phyloP scores from a whole-genome alignment of 1,140 invertebrate species.

The Tetramorium alpestre region DNA sequence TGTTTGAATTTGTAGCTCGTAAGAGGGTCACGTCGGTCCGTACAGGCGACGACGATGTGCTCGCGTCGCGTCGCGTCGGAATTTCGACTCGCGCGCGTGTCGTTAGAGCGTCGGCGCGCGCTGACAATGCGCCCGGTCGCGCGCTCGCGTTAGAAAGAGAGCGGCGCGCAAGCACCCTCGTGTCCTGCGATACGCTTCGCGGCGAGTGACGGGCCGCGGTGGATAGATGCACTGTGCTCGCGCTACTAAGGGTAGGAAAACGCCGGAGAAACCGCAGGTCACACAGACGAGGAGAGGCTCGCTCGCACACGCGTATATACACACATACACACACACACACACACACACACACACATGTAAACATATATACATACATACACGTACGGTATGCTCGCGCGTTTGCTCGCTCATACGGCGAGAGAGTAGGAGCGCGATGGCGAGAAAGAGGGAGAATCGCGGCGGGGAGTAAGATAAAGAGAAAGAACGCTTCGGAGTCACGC shows the following conservation, averaged over 20 bases:
- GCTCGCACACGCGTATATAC: conserved; percentile 56
- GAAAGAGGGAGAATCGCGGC: conserved; percentile 17
- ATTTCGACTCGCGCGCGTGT: conserved; percentile 56
- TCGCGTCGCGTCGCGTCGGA: conserved; percentile 25
- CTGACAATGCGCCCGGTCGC: background rate
- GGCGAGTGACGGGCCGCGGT: conserved; percentile 73
- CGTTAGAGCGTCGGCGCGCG: conserved; percentile 42
- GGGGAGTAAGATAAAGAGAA: conserved; percentile 46
- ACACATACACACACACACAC: conserved; percentile 39
- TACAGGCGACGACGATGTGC: background rate
- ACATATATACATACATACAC: background rate
- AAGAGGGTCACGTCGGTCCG: background rate
- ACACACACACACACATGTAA: conserved; percentile 31
- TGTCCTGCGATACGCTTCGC: conserved; percentile 63
- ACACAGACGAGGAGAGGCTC: conserved; percentile 71
- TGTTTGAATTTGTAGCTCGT: background rate
- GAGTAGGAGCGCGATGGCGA: conserved; percentile 26
- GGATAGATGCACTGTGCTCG: conserved; percentile 73
- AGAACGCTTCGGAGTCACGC: conserved; percentile 66
- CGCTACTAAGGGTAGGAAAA: conserved; percentile 78
- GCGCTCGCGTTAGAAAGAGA: conserved; percentile 31
- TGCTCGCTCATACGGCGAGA: conserved; percentile 33
- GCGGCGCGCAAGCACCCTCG: conserved; percentile 36
- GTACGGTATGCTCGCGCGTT: background rate
- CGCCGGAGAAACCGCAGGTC: conserved; percentile 80